Base-by-base conservation (phyloP, 2,797 vertebrate genomes). In the Pangasius mekongensis region DNA sequence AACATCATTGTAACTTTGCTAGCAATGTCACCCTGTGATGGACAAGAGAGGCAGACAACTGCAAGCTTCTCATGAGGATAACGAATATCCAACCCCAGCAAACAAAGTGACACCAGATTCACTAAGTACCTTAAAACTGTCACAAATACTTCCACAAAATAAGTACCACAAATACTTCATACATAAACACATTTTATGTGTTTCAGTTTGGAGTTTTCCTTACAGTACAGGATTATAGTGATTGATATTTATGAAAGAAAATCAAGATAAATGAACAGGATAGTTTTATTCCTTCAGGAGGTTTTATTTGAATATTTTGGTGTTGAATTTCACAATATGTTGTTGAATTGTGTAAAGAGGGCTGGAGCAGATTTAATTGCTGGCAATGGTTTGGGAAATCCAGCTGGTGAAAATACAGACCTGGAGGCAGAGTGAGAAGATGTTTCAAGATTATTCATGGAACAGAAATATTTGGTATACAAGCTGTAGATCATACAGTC, bases 401-500 rank as follows among this genome's bases (percentile, higher is more conserved):
- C 88, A 89, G 54, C 13, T 27, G 69, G 43, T 89, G 24, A 89
- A 83, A 49, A 89, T 54, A 7, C 76, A 85, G 56, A 89, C 83
- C 86, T 87, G 66, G 5, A 80, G 39, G 47, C 24, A 39, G 52
- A 80, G 18, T 11, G 14, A 52, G n/a, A 36, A 66, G 24, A 54
- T 39, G 8, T 36, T 71, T 71, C 67, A 36, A 20, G 18, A 77
- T 77, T 8, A 77, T 54, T 52, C 13, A 18, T 54, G 6, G 1
- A 30, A 52, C 27, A 54, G 1, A 52, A 9, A 54, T 30, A 54
- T 77, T 76, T 47, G 24, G 14, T 77, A 77, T 30, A 7, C 5
- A 30, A 8, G 43, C 24, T 27, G 74, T 52, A 77, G 47, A 77
- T 54, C 5, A 77, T 77, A n/a, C 1, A 58, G 56, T 36, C 33